These are phyloP conservation scores for Tethea ocularis DNA, from an alignment of 2,888 invertebrate species.

Conservation along the genomic window DNA sequence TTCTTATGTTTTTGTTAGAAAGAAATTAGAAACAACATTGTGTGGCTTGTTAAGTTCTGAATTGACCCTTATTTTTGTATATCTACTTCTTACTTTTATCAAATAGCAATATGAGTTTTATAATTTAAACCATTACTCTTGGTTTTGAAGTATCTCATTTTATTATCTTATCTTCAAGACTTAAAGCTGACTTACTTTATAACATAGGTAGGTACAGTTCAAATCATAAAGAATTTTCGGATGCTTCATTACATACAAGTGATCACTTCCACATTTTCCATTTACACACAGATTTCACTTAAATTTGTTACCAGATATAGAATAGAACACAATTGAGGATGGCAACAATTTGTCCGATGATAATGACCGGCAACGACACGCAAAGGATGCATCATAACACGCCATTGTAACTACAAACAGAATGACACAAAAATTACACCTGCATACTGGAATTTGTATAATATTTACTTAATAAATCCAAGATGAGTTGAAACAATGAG, in stretches of 20 bases:
- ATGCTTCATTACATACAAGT: background rate
- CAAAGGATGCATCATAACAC: constrained; percentile 44
- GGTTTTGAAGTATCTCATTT: too few relatives aligned
- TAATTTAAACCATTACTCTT: too few relatives aligned
- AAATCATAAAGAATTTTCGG: background rate
- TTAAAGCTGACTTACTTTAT: too few relatives aligned
- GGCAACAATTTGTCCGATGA: constrained; percentile 53
- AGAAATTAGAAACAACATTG: constrained; percentile 17
- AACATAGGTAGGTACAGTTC: too few relatives aligned
- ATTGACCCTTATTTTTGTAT: constrained; percentile 26
- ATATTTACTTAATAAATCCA: background rate
- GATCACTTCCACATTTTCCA: background rate
- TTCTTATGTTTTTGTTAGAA: too few relatives aligned
- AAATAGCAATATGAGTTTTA: background rate
- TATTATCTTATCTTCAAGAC: too few relatives aligned
- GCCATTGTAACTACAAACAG: constrained; percentile 12
- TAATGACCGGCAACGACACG: constrained; percentile 47
- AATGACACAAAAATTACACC: background rate
- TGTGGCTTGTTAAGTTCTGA: constrained; percentile 29
- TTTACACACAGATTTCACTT: constrained; percentile 20
- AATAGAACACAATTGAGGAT: constrained; percentile 40
- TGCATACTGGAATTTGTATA: background rate
- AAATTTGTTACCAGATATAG: constrained; percentile 25
- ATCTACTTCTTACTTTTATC: background rate
- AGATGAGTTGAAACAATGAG: background rate